phyloP scores from a whole-genome alignment of 1,140 invertebrate species.

The Drosophila triauraria region DNA sequence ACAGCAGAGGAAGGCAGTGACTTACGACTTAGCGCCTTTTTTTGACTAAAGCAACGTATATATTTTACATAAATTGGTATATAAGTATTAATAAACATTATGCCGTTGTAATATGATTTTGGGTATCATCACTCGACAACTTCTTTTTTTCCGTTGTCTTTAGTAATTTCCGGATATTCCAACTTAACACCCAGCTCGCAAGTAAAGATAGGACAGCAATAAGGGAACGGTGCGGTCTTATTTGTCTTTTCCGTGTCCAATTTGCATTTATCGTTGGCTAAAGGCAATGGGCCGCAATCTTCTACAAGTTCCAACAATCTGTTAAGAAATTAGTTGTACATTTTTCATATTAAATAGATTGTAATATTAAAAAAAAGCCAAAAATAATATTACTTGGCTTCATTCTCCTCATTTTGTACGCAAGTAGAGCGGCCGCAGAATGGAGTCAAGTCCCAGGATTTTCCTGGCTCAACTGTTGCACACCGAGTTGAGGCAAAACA shows the following conservation, averaged over 20 bases:
- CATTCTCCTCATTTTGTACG: slow-evolving; percentile 90
- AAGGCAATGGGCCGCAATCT: slow-evolving; percentile 94
- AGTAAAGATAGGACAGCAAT: slow-evolving; percentile 93
- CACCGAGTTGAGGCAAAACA: slow-evolving; percentile 96
- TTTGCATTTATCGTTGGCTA: slow-evolving; percentile 94
- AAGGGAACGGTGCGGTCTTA: slow-evolving; percentile 94
- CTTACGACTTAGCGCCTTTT: no score
- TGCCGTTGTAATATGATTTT: background rate
- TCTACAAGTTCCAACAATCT: slow-evolving; percentile 93
- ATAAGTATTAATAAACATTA: background rate
- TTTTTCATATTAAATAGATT: background rate
- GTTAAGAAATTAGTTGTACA: background rate
- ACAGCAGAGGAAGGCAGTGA: background rate
- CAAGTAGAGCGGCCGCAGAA: slow-evolving; percentile 95
- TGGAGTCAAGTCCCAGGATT: slow-evolving; percentile 93
- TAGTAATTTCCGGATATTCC: slow-evolving; percentile 93
- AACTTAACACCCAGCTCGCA: slow-evolving; percentile 93
- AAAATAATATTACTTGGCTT: slow-evolving; percentile 84
- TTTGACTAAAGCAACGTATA: slow-evolving; percentile 19
- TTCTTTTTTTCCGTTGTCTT: slow-evolving; percentile 85
- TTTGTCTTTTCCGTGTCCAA: slow-evolving; percentile 93
- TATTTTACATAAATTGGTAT: slow-evolving; percentile 11
- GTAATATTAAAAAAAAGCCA: background rate
- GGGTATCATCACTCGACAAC: slow-evolving; percentile 6
- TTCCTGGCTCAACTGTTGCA: slow-evolving; percentile 92